These are phyloP conservation scores for Seira musarum DNA, from an alignment of 2,888 invertebrate species.

Conservation along the genomic window DNA sequence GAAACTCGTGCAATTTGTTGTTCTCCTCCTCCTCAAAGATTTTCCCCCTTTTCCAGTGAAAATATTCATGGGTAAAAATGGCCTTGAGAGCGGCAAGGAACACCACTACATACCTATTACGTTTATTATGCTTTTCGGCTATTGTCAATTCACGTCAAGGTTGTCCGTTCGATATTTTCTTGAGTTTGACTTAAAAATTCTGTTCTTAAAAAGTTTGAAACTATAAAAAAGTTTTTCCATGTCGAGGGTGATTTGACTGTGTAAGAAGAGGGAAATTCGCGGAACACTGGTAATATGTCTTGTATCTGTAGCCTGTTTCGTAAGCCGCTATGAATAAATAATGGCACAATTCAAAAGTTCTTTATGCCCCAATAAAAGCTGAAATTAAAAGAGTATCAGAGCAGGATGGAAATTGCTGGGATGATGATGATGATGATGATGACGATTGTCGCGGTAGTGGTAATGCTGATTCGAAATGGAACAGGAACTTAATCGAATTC, in stretches of 20 bases:
- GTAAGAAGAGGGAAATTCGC: not conserved
- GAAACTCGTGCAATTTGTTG: not conserved
- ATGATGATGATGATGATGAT: no score
- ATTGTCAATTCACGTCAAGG: conserved; percentile 1
- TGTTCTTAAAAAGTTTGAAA: not conserved
- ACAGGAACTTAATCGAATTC: not conserved
- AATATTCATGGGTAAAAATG: not conserved
- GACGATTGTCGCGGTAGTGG: no score
- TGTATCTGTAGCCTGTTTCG: no score
- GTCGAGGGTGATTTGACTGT: not conserved
- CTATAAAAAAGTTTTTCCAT: conserved; percentile 2
- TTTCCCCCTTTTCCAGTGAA: not conserved
- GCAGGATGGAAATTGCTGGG: not conserved
- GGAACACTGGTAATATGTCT: no score
- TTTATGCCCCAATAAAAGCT: conserved; percentile 6
- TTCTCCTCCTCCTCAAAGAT: not conserved
- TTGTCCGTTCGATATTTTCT: conserved; percentile 2
- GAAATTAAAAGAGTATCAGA: conserved; percentile 7
- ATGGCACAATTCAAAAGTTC: conserved; percentile 4
- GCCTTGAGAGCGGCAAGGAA: not conserved
- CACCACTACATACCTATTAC: no score
- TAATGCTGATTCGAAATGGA: not conserved
- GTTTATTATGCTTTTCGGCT: not conserved
- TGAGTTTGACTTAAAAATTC: not conserved
- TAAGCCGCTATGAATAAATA: conserved; percentile 1